Conservation (phyloP, 2,113 vertebrate species). For the Ochotona princeps region DNA sequence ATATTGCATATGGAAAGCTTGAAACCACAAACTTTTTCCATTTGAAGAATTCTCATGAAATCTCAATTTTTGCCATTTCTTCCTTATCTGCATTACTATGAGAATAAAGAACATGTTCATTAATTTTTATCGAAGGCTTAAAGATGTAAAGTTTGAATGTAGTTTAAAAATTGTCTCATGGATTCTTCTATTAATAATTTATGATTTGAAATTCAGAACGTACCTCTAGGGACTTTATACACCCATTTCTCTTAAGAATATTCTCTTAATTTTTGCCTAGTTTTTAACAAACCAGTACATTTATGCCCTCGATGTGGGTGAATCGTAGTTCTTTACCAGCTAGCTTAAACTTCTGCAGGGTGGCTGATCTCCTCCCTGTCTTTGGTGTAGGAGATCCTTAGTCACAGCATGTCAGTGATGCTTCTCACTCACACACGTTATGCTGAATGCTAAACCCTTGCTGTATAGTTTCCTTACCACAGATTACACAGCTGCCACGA, state of each 20-base stretch:
- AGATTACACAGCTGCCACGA: neutral
- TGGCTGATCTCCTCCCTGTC: neutral
- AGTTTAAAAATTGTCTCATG: neutral
- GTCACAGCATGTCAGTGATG: neutral
- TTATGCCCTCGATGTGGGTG: neutral
- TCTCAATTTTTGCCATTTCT: slow-evolving; percentile 1
- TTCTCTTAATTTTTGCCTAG: neutral
- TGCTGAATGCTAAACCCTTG: neutral
- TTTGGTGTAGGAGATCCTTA: neutral
- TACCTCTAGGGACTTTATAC: neutral
- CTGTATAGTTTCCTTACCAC: neutral
- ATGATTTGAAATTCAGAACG: neutral
- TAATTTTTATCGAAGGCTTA: neutral
- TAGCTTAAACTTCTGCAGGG: neutral
- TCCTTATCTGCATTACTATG: neutral
- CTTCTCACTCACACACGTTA: neutral
- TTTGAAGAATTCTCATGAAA: slow-evolving; percentile 14
- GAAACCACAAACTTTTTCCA: neutral
- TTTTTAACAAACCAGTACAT: neutral
- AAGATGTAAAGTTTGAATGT: slow-evolving; percentile 14
- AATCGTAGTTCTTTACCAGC: neutral
- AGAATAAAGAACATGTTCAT: neutral
- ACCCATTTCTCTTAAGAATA: neutral
- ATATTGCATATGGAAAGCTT: slow-evolving; percentile 30
- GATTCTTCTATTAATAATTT: neutral